Percentiles rank a stretch among this genome's conserved stretches.
Conservation (phyloP, 1,140 invertebrate species). For the Conus betulinus region DNA sequence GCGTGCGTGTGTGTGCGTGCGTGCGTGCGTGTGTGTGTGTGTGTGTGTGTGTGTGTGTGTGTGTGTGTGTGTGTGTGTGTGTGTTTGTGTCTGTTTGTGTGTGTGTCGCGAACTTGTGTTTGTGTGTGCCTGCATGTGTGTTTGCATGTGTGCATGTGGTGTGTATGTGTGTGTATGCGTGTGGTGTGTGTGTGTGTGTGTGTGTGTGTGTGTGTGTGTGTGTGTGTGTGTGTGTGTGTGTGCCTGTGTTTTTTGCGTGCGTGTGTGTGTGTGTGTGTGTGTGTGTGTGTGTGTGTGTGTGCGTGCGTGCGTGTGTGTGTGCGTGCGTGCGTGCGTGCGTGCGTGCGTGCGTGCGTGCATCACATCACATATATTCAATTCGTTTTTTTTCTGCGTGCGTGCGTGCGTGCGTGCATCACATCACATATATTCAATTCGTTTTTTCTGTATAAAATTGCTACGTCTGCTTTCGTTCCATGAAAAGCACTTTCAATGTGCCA, state of each 20-base stretch:
- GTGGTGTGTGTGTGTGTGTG: no score
- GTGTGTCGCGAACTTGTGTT: not conserved
- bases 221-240: not conserved
- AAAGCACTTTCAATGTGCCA: not conserved
- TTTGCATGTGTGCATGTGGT: not conserved
- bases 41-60: not conserved
- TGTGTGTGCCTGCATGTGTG: not conserved
- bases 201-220: no score
- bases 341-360: not conserved
- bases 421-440: not conserved
- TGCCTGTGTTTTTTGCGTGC: not conserved
- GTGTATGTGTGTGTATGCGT: not conserved
- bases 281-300: not conserved
- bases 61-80: conserved; percentile 14
- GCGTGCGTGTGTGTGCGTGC: not conserved
- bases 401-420: not conserved
- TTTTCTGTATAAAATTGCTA: not conserved
- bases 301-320: not conserved
- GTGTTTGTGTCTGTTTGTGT: not conserved
- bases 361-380: not conserved
- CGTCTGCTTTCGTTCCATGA: not conserved
- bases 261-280: not conserved
- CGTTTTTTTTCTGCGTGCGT: not conserved
- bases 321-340: not conserved
- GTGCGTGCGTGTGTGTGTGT: conserved; percentile 10